Evolutionary conservation across 1,140 invertebrate genomes (phyloP).

Genomic region (Zaprionus gabonicus): DNA sequence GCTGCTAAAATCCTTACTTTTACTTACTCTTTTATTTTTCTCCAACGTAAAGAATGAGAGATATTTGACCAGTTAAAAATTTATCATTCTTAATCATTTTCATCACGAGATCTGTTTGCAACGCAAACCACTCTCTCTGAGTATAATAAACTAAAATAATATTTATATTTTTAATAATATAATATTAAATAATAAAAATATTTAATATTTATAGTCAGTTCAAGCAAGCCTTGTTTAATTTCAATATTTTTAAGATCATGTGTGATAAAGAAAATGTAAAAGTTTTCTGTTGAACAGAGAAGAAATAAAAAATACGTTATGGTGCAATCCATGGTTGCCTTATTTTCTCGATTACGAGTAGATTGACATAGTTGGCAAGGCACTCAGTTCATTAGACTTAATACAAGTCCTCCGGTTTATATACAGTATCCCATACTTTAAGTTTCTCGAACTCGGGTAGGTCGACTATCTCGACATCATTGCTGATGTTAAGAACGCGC

Average conservation of each 20-base stretch:
- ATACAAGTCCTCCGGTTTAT: slow-evolving; percentile 51
- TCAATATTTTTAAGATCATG: background rate
- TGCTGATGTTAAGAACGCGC: slow-evolving; percentile 81
- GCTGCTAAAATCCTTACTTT: too few species aligned
- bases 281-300: background rate
- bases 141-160: too few species aligned
- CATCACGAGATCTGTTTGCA: too few species aligned
- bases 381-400: background rate
- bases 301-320: background rate
- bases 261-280: background rate
- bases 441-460: slow-evolving; percentile 84
- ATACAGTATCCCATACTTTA: slow-evolving; percentile 82
- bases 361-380: background rate
- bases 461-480: slow-evolving; percentile 71
- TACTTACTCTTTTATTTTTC: too few species aligned
- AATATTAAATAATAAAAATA: too few species aligned
- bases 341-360: background rate
- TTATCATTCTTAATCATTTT: too few species aligned
- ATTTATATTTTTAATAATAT: too few species aligned
- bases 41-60: too few species aligned
- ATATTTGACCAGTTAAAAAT: too few species aligned
- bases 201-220: too few species aligned
- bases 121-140: too few species aligned
- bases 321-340: background rate
- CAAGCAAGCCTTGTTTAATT: background rate